These are phyloP conservation scores for Himalopsyche anomala DNA, from an alignment of 2,888 invertebrate genomes.

Conservation along the genomic window DNA sequence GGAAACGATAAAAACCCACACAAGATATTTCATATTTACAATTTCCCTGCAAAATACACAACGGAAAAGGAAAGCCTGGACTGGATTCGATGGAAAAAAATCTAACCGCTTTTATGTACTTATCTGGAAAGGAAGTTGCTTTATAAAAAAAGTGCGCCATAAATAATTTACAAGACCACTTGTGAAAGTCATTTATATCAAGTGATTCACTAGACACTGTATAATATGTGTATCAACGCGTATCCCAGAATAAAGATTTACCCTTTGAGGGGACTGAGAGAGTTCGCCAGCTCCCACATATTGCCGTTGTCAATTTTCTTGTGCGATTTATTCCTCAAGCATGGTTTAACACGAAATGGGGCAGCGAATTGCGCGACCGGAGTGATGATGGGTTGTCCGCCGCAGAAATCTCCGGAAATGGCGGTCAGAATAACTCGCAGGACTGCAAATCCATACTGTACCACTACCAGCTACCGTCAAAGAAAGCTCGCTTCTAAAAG, in stretches of 20 bases:
- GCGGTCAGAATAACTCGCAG: background rate
- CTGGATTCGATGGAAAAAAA: background rate
- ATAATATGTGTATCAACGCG: background rate
- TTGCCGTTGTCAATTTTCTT: slow-evolving; percentile 5
- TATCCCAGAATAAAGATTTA: background rate
- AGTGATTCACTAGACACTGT: background rate
- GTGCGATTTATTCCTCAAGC: slow-evolving; percentile 18
- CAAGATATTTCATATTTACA: slow-evolving; percentile 22
- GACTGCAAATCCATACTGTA: background rate
- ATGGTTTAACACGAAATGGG: slow-evolving; percentile 5
- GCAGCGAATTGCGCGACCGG: background rate
- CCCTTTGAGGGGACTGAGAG: background rate
- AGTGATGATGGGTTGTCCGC: slow-evolving; percentile 2
- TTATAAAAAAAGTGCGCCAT: background rate
- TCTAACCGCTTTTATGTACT: background rate
- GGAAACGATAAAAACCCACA: background rate
- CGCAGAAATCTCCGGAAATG: background rate
- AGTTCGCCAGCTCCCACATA: background rate
- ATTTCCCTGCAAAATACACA: slow-evolving; percentile 6
- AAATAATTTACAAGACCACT: slow-evolving; percentile 22
- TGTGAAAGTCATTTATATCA: background rate
- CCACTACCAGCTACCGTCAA: background rate
- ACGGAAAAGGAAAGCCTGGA: background rate
- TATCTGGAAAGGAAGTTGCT: background rate
- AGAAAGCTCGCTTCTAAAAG: background rate